Base-by-base conservation (phyloP, 2,888 invertebrate species). In the Operophtera brumata region DNA sequence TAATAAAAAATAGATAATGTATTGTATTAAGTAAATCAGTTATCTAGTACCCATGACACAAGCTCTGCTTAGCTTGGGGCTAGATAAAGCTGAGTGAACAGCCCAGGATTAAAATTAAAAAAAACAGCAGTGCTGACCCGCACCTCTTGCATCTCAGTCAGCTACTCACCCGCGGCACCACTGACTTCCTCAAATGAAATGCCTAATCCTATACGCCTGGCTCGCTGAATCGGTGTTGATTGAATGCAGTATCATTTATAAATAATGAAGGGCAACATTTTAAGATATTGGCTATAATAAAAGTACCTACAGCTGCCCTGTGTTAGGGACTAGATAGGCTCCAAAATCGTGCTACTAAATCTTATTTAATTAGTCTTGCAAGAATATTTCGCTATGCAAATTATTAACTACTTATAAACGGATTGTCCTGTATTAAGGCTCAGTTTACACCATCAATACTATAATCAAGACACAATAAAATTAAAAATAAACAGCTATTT, bases 381-480 rank as follows among this genome's bases (percentile, higher is more conserved):
- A 36, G 13, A 36, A 48, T 61, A 56, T 58, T 37, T 57, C 52
- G 47, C 52, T 56, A 44, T 9, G 47, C 47, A 52, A 56, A 55
- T 14, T 50, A 50, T 35, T 41, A 7, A 42, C 36, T 44, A 32
- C 7, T 40, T 56, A 47, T 56, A 51, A 52, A 56, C 51, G 44
- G 51, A 56, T 56, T 44, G 30, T 47, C 44, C 51, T 51, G 36
- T 37, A 43, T 30, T 41, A 50, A 37, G 20, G 4, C 20, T 20
- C 20, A 3, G 20, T 20, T 20, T 3, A 20, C 4, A 20, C 20
- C 20, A 20, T 20, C 20, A 20, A 20, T 20, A 20, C 20, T 20
- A 2, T 20, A 2, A 20, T 3, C 4, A 20, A 20, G 20, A 20
- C 20, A 20, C 2, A 20, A 20, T 3, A 20, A 20, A n/a, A n/a